phyloP scores from a whole-genome alignment of 2,113 vertebrate species.

The Petrocephalus microphthalmus region DNA sequence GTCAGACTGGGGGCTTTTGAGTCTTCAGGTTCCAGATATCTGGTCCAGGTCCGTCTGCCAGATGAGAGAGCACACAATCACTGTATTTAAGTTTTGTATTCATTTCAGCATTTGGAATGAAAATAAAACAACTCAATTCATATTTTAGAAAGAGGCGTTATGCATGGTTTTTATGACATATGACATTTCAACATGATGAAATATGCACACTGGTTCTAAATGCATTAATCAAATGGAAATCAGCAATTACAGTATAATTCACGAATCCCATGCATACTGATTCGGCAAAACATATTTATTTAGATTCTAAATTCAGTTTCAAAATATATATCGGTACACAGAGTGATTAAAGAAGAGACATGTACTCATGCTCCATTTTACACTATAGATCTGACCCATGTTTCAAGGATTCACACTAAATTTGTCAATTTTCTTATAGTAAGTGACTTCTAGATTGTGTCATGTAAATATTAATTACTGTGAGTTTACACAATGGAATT shows the following conservation, averaged over 20 bases:
- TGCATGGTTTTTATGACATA: neutral
- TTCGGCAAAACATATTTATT: neutral
- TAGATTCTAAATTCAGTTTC: neutral
- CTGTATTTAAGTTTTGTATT: neutral
- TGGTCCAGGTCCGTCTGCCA: neutral
- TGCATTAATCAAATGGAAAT: neutral
- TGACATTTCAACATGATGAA: neutral
- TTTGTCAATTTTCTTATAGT: neutral
- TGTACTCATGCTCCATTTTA: neutral
- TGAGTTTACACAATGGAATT: neutral
- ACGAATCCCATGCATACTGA: neutral
- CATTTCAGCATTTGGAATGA: neutral
- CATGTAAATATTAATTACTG: neutral
- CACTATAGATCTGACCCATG: neutral
- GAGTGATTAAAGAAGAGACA: neutral
- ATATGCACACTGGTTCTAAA: neutral
- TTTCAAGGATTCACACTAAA: neutral
- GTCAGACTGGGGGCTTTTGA: neutral
- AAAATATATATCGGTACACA: neutral
- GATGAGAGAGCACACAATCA: neutral
- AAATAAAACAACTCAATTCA: neutral
- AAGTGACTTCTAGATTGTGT: neutral
- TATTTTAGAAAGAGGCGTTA: neutral
- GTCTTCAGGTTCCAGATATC: neutral
- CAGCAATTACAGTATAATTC: neutral